Percentiles rank a stretch among this genome's conserved stretches.
phyloP scores from a whole-genome alignment of 2,888 invertebrate species.

The Serripes groenlandicus region DNA sequence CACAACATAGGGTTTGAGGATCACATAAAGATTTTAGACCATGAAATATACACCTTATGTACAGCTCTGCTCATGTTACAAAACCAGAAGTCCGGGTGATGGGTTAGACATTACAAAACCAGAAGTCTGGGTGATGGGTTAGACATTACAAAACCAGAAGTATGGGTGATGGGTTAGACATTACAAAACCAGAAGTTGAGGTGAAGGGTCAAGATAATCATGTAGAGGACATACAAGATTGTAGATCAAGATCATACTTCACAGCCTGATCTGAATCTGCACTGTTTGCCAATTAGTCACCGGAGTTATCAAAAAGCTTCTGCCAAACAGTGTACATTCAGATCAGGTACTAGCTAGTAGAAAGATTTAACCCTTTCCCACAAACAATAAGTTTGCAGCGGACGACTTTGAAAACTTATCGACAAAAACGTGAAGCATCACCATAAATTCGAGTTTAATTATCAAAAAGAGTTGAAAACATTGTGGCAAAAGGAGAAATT shows the following conservation, averaged over 20 bases:
- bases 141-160: background rate
- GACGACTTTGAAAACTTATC: background rate
- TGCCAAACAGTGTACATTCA: too few relatives aligned
- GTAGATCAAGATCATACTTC: too few relatives aligned
- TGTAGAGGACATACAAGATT: background rate
- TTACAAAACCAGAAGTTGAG: background rate
- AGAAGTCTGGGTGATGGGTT: background rate
- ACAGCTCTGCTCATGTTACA: background rate
- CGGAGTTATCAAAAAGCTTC: too few relatives aligned
- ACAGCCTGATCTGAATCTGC: too few relatives aligned
- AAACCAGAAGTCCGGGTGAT: background rate
- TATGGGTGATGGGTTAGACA: background rate
- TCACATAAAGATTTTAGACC: background rate
- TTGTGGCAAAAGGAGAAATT: background rate
- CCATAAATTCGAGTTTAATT: background rate
- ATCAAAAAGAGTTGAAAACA: background rate
- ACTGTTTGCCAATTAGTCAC: too few relatives aligned
- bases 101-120: background rate
- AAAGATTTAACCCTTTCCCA: background rate
- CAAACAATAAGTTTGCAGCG: background rate
- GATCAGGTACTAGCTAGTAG: background rate
- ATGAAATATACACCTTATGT: background rate
- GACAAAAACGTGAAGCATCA: background rate
- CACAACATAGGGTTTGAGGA: too few relatives aligned
- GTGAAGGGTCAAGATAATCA: background rate